phyloP scores from a whole-genome alignment of 1,140 invertebrate species.

The Copidosoma floridanum region DNA sequence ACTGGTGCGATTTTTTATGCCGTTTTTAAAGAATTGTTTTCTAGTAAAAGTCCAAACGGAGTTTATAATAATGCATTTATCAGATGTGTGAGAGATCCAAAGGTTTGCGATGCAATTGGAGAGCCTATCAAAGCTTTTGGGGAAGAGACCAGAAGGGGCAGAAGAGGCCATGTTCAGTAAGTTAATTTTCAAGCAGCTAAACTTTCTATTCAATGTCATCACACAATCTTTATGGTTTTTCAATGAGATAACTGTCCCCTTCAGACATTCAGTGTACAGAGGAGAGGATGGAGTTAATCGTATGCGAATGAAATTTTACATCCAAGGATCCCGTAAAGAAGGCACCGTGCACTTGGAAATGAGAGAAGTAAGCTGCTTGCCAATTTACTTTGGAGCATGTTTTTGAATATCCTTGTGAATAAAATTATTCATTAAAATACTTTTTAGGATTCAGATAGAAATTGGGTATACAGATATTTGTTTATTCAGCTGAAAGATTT shows the following conservation, averaged over 20 bases:
- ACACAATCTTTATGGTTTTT: neutral
- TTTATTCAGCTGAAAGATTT: constrained; percentile 80
- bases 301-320: constrained; percentile 86
- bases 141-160: constrained; percentile 75
- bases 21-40: constrained; percentile 83
- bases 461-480: constrained; percentile 79
- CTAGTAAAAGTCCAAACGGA: constrained; percentile 79
- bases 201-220: neutral
- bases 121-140: constrained; percentile 86
- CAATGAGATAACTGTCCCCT: too few relatives aligned
- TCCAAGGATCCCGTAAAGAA: constrained; percentile 76
- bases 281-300: constrained; percentile 73
- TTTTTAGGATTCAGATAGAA: constrained; percentile 68
- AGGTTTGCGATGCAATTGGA: constrained; percentile 74
- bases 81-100: constrained; percentile 67
- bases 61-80: constrained; percentile 79
- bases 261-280: too few relatives aligned
- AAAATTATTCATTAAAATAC: constrained; percentile 13
- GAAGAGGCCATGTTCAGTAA: constrained; percentile 61
- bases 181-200: neutral
- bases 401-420: neutral
- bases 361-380: constrained; percentile 65
- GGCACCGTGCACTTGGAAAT: constrained; percentile 85
- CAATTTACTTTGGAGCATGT: neutral
- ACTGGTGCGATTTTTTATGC: constrained; percentile 78